A percentile compares a stretch with the other conserved stretches of the same genome.
These are phyloP conservation scores for Julus scanicus DNA, from an alignment of 2,888 invertebrate genomes.

Conservation along the genomic window DNA sequence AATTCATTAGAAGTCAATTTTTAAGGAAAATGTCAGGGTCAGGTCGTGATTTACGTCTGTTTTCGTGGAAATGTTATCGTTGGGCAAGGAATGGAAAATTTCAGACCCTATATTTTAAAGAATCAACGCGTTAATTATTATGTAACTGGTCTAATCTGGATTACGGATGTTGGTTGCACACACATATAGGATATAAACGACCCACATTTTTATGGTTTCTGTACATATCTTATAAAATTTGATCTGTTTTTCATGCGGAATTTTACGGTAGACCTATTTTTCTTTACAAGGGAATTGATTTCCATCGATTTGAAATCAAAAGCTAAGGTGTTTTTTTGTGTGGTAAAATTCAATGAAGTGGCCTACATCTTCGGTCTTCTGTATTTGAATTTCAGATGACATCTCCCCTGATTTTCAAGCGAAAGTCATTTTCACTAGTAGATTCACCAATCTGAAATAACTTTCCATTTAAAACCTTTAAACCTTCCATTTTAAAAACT, in stretches of 20 bases:
- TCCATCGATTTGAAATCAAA: conserved; percentile 10
- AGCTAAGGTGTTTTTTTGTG: background rate
- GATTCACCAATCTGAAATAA: too few species aligned
- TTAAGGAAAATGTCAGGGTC: conserved; percentile 5
- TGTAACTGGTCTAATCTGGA: conserved; percentile 1
- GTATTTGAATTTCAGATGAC: background rate
- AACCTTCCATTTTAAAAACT: too few species aligned
- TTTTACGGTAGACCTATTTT: conserved; percentile 1
- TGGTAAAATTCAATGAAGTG: background rate
- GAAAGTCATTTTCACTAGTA: background rate
- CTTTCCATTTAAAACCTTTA: too few species aligned
- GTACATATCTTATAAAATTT: background rate
- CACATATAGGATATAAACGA: background rate
- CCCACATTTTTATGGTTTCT: background rate
- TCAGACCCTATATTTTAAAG: background rate
- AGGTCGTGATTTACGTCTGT: background rate
- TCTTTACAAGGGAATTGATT: background rate
- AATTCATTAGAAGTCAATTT: background rate
- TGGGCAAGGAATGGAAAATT: background rate
- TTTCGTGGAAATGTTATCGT: background rate
- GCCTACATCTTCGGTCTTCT: background rate
- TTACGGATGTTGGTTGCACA: background rate
- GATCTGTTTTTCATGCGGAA: background rate
- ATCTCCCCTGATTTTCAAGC: background rate
- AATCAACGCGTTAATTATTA: conserved; percentile 1